A percentile compares a stretch with the other conserved stretches of the same genome.
Conservation (phyloP, 2,113 vertebrate genomes). For the Solea solea region DNA sequence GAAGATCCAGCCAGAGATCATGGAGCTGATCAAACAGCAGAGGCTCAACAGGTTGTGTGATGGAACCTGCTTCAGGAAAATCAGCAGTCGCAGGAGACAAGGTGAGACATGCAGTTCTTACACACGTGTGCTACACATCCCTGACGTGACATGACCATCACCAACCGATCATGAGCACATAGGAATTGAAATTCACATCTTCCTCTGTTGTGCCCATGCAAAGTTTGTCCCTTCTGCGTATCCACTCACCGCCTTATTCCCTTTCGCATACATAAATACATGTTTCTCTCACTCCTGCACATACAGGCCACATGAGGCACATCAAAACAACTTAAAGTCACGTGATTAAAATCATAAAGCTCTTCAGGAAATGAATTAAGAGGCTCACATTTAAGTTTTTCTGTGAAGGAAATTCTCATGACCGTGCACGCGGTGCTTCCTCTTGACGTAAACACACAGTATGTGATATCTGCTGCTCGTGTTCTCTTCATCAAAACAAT, state of each 20-base stretch:
- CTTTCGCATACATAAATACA: constrained; percentile 25
- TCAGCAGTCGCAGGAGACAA: constrained; percentile 95
- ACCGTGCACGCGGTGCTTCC: not conserved
- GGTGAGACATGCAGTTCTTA: constrained; percentile 76
- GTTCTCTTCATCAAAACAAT: not conserved
- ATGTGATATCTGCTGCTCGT: too few relatives aligned
- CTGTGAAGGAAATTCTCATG: not conserved
- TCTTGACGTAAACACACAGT: not conserved
- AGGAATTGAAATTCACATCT: not conserved
- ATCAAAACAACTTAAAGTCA: not conserved
- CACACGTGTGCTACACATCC: not conserved
- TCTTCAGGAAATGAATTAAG: not conserved
- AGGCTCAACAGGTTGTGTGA: constrained; percentile 97
- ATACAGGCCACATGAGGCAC: too few relatives aligned
- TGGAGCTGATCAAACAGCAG: constrained; percentile 98
- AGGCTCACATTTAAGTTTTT: not conserved
- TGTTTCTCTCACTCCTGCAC: too few relatives aligned
- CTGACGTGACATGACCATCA: not conserved
- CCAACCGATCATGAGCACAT: not conserved
- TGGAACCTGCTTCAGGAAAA: constrained; percentile 98
- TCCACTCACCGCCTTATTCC: constrained; percentile 8
- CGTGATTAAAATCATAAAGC: constrained; percentile 19
- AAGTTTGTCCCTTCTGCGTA: not conserved
- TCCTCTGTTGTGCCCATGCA: not conserved
- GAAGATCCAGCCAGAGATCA: constrained; percentile 99